Conservation (phyloP, 2,888 invertebrate genomes). For the Axea sp. region DNA sequence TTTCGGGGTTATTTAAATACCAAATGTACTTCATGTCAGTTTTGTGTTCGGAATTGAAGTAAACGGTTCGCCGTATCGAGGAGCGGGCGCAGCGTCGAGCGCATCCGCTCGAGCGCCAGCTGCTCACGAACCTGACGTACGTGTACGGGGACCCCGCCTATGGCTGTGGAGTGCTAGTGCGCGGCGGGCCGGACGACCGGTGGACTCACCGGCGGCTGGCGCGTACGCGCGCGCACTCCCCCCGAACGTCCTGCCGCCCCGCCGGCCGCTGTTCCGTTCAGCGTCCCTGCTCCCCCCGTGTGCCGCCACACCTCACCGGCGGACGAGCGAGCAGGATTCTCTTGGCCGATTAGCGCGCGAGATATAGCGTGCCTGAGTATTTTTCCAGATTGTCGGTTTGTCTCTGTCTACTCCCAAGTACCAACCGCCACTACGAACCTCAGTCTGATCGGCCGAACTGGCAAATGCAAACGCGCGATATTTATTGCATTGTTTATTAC, state of each 20-base stretch:
- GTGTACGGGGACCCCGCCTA: constrained; percentile 27
- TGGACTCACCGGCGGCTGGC: constrained; percentile 10
- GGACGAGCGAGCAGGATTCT: constrained; percentile 7
- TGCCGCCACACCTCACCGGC: constrained; percentile 8
- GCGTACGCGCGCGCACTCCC: constrained; percentile 15
- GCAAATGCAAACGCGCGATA: not conserved
- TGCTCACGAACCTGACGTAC: constrained; percentile 23
- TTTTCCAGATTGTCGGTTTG: constrained; percentile 20
- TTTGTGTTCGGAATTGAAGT: no score
- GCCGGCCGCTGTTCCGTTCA: constrained; percentile 20
- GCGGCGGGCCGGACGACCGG: constrained; percentile 12
- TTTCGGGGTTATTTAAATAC: not conserved
- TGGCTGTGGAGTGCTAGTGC: constrained; percentile 1
- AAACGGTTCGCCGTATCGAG: not conserved
- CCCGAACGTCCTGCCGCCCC: not conserved
- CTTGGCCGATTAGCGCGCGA: constrained; percentile 13
- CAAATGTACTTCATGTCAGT: no score
- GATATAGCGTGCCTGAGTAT: constrained; percentile 11
- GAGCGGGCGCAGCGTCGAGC: not conserved
- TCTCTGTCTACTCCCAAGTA: constrained; percentile 12
- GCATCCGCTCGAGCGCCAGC: constrained; percentile 5
- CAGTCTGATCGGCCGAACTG: constrained; percentile 5
- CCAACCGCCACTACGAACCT: not conserved
- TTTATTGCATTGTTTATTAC: not conserved
- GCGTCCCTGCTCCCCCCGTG: not conserved